Percentiles rank a stretch among this genome's conserved stretches.
Conservation (phyloP, 2,797 vertebrate species). For the Erithacus rubecula region DNA sequence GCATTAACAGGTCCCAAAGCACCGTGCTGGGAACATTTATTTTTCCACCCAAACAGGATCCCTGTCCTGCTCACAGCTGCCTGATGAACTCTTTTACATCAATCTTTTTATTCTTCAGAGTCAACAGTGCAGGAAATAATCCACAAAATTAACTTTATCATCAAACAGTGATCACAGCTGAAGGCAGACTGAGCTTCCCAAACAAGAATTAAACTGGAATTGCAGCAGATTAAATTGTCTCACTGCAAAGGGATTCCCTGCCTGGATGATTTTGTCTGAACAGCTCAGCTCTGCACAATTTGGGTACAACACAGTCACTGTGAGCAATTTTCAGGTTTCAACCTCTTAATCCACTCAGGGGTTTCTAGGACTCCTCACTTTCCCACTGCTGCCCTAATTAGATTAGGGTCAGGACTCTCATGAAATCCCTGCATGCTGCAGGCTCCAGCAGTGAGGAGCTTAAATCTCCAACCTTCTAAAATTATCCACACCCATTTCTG, state of each 20-base stretch:
- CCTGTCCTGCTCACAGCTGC: neutral
- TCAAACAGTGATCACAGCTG: fast-evolving
- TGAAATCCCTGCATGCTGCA: neutral
- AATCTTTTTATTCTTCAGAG: neutral
- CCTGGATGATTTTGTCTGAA: fast-evolving
- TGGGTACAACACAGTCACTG: neutral
- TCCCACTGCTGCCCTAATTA: neutral
- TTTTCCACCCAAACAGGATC: neutral
- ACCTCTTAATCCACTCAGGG: constrained; percentile 29
- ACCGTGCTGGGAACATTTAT: fast-evolving
- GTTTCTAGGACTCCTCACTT: constrained; percentile 29
- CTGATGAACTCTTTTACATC: neutral
- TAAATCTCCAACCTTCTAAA: constrained; percentile 10
- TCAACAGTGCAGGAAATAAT: neutral
- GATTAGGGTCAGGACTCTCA: neutral
- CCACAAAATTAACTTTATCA: neutral
- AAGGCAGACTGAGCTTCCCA: neutral
- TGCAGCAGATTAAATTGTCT: neutral
- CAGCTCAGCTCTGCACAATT: neutral
- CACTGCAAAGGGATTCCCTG: neutral
- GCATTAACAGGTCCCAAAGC: neutral
- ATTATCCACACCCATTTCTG: neutral
- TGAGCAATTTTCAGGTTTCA: neutral
- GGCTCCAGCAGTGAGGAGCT: neutral
- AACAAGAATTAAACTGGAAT: neutral